Evolutionary conservation across 2,797 vertebrate genomes (phyloP), one percentile per base, ranked within the genome.

Genomic region (Rhinoraja longicauda): DNA sequence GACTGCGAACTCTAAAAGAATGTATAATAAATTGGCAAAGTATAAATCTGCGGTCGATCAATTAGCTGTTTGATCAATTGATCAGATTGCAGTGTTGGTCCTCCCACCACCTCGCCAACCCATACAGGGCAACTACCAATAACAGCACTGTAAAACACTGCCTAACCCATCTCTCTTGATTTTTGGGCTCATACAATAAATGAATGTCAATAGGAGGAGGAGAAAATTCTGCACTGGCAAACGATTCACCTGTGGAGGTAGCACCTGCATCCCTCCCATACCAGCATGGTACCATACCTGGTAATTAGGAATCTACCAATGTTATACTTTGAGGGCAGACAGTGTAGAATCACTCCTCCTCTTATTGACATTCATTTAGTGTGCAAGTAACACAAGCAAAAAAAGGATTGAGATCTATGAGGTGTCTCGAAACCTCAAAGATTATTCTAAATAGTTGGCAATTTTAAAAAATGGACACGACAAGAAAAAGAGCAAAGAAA

Each of bases 1-100:
- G 72, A 62, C 53, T 9, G 39, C 53, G 90, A 70, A 29, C 70
- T 92, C 67, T 75, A 75, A 92, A 88, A 92, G 64, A 92, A 92
- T 92, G 90, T 75, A 92, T 90, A 92, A 73, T 73, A 75, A 92
- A 92, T 92, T 92, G 90, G 24, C 70, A 53, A 72, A 92, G 70
- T 92, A 92, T 70, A 75, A 75, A 92, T 73, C n/a, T 91, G 10
- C 73, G 70, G 91, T 91, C 3, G 24, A 90, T 90, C 88, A 72
- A 24, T 21, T 12, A 53, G 90, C 21, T 19, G 70, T 72, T 72
- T 72, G 70, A 72, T 15, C 79, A 57, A 82, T 82, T 86, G 2
- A 82, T 88, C 59, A 64, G 84, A 88, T 88, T 64, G 84, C 13
- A 36, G 15, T 88, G 84, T 62, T 32, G 84, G 62, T 88, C 36